Conservation (phyloP, 1,140 invertebrate species). For the Danaus melanippus region DNA sequence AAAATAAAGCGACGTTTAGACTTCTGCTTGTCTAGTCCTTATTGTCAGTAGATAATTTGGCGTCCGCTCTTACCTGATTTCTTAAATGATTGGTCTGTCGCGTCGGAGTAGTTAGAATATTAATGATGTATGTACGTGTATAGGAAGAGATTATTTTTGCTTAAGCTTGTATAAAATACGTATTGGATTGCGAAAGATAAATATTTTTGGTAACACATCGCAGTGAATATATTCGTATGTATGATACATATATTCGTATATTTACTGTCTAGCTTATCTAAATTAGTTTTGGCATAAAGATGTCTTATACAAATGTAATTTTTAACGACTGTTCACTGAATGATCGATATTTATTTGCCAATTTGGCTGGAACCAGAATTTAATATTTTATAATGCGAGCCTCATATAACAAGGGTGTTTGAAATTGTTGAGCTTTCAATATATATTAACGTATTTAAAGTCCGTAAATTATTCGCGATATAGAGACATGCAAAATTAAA, state of each 20-base stretch:
- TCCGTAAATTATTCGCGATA: slow-evolving; percentile 31
- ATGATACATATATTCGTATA: slow-evolving; percentile 45
- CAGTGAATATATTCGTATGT: slow-evolving; percentile 26
- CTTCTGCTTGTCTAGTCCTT: neutral
- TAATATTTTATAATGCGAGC: slow-evolving; percentile 42
- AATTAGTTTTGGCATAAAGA: slow-evolving; percentile 36
- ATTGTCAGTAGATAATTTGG: slow-evolving; percentile 7
- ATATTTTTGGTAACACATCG: slow-evolving; percentile 62
- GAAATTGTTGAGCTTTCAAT: slow-evolving; percentile 64
- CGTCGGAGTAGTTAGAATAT: slow-evolving; percentile 43
- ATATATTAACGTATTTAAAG: slow-evolving; percentile 48
- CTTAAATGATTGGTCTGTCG: slow-evolving; percentile 40
- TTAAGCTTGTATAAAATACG: slow-evolving; percentile 61
- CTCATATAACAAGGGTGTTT: slow-evolving; percentile 59
- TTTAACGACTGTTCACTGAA: slow-evolving; percentile 28
- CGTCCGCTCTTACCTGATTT: slow-evolving; percentile 14
- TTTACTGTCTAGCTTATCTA: slow-evolving; percentile 45
- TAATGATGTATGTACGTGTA: slow-evolving; percentile 42
- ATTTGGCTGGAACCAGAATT: slow-evolving; percentile 34
- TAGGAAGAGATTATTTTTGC: slow-evolving; percentile 68
- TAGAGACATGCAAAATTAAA: slow-evolving; percentile 19
- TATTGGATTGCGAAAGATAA: slow-evolving; percentile 60
- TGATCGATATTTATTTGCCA: slow-evolving; percentile 35
- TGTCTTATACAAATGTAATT: slow-evolving; percentile 30
- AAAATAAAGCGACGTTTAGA: no score